Evolutionary conservation across 2,113 vertebrate species (phyloP).

Genomic region (Phaethornis superciliosus): DNA sequence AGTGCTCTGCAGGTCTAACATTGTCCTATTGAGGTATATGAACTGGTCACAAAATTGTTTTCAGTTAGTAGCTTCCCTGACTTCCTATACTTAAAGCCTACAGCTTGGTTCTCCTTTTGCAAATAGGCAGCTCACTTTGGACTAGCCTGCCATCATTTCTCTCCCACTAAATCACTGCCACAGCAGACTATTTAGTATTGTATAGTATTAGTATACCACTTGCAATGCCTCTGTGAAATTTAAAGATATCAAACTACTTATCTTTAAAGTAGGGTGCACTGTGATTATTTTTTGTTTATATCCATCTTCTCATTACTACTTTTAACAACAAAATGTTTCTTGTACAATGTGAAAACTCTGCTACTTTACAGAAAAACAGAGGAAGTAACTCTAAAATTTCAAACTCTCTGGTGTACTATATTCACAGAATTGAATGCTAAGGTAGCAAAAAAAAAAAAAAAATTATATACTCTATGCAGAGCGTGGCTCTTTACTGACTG

Average conservation of each 20-base stretch:
- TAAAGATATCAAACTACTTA: not conserved
- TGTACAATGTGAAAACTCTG: not conserved
- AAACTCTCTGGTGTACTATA: not conserved
- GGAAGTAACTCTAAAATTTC: not conserved
- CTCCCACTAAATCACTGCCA: not conserved
- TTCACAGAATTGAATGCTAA: not conserved
- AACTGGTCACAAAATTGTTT: not conserved
- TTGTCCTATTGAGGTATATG: not conserved
- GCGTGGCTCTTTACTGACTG: not conserved
- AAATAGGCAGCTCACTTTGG: not conserved
- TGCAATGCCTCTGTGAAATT: not conserved
- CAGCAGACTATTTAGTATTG: not conserved
- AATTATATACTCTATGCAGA: not conserved
- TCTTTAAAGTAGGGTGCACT: not conserved
- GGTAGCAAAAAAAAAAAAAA: not conserved
- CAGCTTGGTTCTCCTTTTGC: not conserved
- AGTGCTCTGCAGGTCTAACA: not conserved
- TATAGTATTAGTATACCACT: not conserved
- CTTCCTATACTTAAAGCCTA: not conserved
- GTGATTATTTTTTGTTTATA: not conserved
- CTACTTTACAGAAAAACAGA: not conserved
- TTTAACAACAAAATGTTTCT: not conserved
- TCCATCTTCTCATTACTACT: not conserved
- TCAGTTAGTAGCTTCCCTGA: not conserved
- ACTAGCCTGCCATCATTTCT: not conserved